phyloP scores from a whole-genome alignment of 2,888 invertebrate genomes.

The Athalia circularis region DNA sequence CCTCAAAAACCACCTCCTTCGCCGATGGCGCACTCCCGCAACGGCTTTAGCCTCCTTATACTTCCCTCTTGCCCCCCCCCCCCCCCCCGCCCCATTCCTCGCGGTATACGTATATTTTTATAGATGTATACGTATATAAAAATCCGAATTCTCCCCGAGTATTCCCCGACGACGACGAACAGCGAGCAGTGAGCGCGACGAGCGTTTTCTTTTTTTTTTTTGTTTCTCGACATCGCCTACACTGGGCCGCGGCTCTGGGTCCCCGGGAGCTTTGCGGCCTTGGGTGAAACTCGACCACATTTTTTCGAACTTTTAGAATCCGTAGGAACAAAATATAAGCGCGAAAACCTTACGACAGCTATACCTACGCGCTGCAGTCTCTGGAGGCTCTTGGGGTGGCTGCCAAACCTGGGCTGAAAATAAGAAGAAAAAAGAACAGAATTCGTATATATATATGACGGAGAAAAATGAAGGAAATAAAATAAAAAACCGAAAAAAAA shows the following conservation, averaged over 20 bases:
- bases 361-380: neutral
- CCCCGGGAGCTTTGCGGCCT: neutral
- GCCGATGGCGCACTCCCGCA: conserved; percentile 34
- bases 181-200: conserved; percentile 23
- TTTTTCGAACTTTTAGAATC: conserved; percentile 13
- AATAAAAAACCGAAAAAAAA: neutral
- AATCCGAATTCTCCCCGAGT: neutral
- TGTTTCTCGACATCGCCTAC: neutral
- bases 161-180: conserved; percentile 17
- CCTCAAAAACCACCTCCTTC: neutral
- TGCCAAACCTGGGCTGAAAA: conserved; percentile 12
- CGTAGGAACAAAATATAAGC: conserved; percentile 29
- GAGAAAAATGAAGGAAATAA: neutral
- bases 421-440: neutral
- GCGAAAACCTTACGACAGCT: conserved; percentile 10
- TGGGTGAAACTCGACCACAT: conserved; percentile 9
- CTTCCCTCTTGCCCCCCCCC: conserved; percentile 21
- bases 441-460: neutral
- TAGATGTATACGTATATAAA: neutral
- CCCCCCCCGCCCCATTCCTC: neutral
- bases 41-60: conserved; percentile 40
- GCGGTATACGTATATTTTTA: neutral
- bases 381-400: neutral
- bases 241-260: neutral
- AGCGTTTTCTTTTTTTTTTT: neutral